phyloP scores from a whole-genome alignment of 2,888 invertebrate species.

The Drosophila monieri region DNA sequence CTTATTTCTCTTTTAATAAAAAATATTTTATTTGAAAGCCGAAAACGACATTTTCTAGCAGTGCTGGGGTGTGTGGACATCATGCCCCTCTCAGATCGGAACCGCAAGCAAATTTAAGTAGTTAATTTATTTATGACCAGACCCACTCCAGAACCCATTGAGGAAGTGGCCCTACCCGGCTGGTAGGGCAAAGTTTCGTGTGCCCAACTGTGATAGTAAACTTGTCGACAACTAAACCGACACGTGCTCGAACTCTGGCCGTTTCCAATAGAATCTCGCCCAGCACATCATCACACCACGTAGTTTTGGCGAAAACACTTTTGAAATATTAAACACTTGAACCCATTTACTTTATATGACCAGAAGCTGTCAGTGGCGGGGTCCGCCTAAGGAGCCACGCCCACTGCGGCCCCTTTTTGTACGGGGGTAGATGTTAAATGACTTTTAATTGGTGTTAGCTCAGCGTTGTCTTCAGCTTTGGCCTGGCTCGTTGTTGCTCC shows the following conservation, averaged over 20 bases:
- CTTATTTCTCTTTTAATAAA: neutral
- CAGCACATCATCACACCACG: conserved; percentile 41
- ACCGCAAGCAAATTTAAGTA: conserved; percentile 45
- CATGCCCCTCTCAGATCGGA: conserved; percentile 12
- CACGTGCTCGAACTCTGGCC: conserved; percentile 38
- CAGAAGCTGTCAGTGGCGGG: conserved; percentile 32
- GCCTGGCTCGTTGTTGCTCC: conserved; percentile 29
- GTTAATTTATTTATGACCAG: conserved; percentile 50
- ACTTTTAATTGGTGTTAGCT: conserved; percentile 76
- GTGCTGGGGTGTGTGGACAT: neutral
- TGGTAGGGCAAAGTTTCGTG: conserved; percentile 35
- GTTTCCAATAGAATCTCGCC: conserved; percentile 27
- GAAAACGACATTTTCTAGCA: neutral
- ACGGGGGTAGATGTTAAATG: conserved; percentile 66
- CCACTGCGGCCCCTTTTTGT: conserved; percentile 1
- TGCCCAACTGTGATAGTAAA: conserved; percentile 46
- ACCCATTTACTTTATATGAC: conserved; percentile 56
- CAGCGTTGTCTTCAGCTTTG: conserved; percentile 13
- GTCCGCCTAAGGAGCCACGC: neutral
- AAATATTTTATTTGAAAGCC: neutral
- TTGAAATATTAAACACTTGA: conserved; percentile 62
- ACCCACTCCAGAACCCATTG: neutral
- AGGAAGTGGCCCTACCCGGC: conserved; percentile 2
- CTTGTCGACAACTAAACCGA: conserved; percentile 47
- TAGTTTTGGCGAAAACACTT: conserved; percentile 54